Percentiles rank a stretch among this genome's conserved stretches.
Conservation (phyloP, 2,113 vertebrate genomes). For the Mirza zaza region DNA sequence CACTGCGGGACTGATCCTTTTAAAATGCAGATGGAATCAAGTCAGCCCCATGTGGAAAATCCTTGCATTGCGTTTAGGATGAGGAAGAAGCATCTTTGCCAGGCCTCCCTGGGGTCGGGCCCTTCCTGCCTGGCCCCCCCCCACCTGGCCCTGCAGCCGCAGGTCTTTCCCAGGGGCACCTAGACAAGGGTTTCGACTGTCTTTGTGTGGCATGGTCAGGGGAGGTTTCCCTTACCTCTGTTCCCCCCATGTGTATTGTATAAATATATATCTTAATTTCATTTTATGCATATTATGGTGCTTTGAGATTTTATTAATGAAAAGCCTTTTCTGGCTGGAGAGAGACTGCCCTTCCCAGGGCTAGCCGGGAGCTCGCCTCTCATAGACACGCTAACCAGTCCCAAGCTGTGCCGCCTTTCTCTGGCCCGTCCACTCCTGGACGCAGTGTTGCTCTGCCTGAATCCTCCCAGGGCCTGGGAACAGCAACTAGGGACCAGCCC, state of each 20-base stretch:
- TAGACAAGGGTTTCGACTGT: background rate
- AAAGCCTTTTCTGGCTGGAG: background rate
- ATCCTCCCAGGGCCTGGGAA: background rate
- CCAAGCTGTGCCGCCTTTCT: background rate
- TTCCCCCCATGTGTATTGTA: background rate
- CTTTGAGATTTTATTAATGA: background rate
- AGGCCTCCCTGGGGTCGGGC: background rate
- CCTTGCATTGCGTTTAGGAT: background rate
- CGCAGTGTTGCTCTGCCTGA: background rate
- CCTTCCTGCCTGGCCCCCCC: background rate
- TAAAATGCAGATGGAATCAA: fast-evolving
- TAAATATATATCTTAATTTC: background rate
- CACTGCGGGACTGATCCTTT: background rate
- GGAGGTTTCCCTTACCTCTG: too few species aligned
- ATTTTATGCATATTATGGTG: background rate
- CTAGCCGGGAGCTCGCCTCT: background rate
- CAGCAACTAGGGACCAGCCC: background rate
- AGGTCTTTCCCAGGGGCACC: too few species aligned
- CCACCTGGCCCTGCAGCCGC: background rate
- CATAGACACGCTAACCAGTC: background rate
- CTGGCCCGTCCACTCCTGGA: background rate
- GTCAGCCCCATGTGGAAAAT: background rate
- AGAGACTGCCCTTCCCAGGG: background rate
- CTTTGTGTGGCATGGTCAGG: background rate
- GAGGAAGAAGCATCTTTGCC: fast-evolving